Percentiles rank a stretch among this genome's conserved stretches.
These are phyloP conservation scores for cattle (Bos taurus) DNA, from an alignment of 2,113 vertebrate species.

Conservation along the genomic window DNA sequence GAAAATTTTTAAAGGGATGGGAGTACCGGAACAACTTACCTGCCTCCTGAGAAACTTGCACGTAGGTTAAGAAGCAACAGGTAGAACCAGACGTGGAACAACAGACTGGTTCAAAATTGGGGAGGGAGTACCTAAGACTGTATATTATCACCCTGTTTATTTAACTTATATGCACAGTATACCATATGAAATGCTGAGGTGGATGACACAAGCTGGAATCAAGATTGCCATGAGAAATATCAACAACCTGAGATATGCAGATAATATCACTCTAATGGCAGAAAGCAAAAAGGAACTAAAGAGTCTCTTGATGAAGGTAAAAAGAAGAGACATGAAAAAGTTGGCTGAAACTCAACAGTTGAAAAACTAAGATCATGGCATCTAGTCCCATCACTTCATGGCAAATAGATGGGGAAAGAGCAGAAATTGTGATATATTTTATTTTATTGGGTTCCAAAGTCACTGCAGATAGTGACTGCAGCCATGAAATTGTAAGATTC, in stretches of 20 bases:
- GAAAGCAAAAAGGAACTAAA: background rate
- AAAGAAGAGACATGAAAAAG: background rate
- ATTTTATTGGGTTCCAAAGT: background rate
- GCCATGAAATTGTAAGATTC: background rate
- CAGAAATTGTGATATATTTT: background rate
- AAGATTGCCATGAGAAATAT: background rate
- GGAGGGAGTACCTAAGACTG: background rate
- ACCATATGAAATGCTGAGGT: rapidly evolving
- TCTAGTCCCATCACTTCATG: background rate
- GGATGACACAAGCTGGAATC: background rate
- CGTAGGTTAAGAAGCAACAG: background rate
- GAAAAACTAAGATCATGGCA: background rate
- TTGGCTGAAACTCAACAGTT: background rate
- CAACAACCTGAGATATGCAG: background rate
- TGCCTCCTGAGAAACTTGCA: background rate
- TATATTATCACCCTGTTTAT: background rate
- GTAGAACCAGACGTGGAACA: background rate
- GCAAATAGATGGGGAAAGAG: background rate
- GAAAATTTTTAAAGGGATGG: background rate
- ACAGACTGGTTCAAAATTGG: background rate
- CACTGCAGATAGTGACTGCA: background rate
- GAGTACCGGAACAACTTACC: background rate
- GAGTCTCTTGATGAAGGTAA: background rate
- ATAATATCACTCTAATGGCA: background rate
- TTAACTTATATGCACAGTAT: background rate